These are phyloP conservation scores for Parazoanthus darwini DNA, from an alignment of 92 coral and sea anemone species.

Conservation along the genomic window DNA sequence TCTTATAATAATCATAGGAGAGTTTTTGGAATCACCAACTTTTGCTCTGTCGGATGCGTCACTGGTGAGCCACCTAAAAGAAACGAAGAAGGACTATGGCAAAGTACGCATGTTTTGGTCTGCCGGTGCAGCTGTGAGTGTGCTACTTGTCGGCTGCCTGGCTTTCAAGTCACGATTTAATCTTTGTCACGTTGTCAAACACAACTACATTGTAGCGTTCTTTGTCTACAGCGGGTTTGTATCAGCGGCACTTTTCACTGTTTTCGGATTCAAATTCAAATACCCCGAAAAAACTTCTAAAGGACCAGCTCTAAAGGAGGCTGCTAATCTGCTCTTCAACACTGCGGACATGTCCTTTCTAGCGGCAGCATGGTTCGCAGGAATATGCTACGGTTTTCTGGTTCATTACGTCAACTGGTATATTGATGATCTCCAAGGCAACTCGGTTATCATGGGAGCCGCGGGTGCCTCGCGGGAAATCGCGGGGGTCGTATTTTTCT, in stretches of 20 bases:
- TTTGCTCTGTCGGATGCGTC: slow-evolving; percentile 54
- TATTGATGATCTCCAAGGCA: slow-evolving; percentile 87
- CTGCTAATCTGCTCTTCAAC: slow-evolving; percentile 38
- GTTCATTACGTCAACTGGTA: slow-evolving; percentile 97
- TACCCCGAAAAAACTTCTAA: slow-evolving; percentile 27
- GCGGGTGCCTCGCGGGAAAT: slow-evolving; percentile 88
- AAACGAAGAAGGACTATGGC: slow-evolving; percentile 44
- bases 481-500: slow-evolving; percentile 73
- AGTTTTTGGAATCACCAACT: slow-evolving; percentile 56
- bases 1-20: slow-evolving; percentile 49
- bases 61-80: slow-evolving; percentile 21
- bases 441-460: slow-evolving; percentile 84
- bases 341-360: slow-evolving; percentile 67
- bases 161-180: background rate
- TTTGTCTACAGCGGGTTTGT: slow-evolving; percentile 82
- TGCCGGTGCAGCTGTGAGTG: slow-evolving; percentile 41
- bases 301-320: slow-evolving; percentile 8
- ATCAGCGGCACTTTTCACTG: slow-evolving; percentile 69
- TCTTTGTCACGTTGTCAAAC: slow-evolving; percentile 37
- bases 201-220: slow-evolving; percentile 61
- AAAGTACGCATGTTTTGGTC: slow-evolving; percentile 43
- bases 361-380: slow-evolving; percentile 70
- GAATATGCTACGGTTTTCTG: slow-evolving; percentile 85
- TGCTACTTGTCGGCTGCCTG: slow-evolving; percentile 46
- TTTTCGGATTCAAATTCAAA: slow-evolving; percentile 70